Conservation (phyloP, 2,113 vertebrate species). For the Dipodomys spectabilis region DNA sequence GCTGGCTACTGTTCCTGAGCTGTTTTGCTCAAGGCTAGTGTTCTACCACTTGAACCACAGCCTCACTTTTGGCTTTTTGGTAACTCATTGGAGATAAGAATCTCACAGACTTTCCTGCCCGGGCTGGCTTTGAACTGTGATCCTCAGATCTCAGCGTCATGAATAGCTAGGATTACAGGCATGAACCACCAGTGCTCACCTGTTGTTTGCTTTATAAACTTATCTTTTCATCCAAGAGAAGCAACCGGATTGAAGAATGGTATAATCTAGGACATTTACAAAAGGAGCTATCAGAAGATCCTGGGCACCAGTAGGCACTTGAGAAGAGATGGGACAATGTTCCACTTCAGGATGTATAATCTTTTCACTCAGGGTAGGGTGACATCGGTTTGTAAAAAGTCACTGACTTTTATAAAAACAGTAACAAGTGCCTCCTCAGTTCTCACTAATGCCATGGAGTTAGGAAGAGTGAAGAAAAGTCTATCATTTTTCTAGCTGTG, state of each 20-base stretch:
- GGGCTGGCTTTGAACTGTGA: too few species aligned
- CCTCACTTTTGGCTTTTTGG: too few species aligned
- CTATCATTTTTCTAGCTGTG: slow-evolving; percentile 65
- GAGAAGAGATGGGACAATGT: slow-evolving; percentile 54
- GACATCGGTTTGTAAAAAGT: slow-evolving; percentile 73
- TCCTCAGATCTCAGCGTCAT: too few species aligned
- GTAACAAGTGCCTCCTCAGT: slow-evolving; percentile 75
- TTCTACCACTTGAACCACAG: too few species aligned
- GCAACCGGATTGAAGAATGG: slow-evolving; percentile 48
- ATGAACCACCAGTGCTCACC: too few species aligned
- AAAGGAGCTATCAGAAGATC: slow-evolving; percentile 55
- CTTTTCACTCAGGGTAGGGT: slow-evolving; percentile 74
- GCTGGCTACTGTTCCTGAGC: too few species aligned
- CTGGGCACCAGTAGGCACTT: slow-evolving; percentile 65
- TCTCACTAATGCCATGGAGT: slow-evolving; percentile 61
- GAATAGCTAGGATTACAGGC: too few species aligned
- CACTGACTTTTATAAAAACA: slow-evolving; percentile 72
- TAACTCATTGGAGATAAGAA: too few species aligned
- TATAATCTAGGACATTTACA: slow-evolving; percentile 32
- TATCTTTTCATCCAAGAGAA: slow-evolving; percentile 45
- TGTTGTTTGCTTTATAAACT: slow-evolving; percentile 43
- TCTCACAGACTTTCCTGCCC: too few species aligned
- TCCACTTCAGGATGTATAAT: slow-evolving; percentile 72
- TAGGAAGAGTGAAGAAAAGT: slow-evolving; percentile 59
- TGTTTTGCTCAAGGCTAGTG: too few species aligned